Evolutionary conservation across 2,797 vertebrate species (phyloP).

Genomic region (Fratercula arctica): DNA sequence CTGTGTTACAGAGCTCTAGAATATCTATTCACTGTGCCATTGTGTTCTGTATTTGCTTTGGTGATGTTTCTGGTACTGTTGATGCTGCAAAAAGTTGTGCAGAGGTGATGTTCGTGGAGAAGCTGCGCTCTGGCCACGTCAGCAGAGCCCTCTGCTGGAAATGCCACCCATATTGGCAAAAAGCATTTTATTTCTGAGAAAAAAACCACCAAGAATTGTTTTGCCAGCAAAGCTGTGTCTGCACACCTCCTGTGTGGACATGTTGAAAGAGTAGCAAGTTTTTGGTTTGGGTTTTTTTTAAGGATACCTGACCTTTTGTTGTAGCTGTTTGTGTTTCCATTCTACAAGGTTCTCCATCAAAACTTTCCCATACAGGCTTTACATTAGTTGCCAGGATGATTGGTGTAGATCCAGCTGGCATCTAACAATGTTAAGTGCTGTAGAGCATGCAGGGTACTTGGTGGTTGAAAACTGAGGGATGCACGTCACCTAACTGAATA

Average conservation of each 20-base stretch:
- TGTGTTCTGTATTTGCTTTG: neutral
- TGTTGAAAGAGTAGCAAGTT: neutral
- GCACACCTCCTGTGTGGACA: neutral
- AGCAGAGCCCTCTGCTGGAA: conserved; percentile 64
- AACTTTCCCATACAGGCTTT: neutral
- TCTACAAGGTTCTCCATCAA: neutral
- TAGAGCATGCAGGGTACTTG: neutral
- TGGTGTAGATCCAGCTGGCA: neutral
- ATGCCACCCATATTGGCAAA: neutral
- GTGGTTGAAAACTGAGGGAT: neutral
- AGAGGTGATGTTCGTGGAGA: neutral
- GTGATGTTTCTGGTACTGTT: conserved; percentile 13
- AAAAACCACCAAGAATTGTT: neutral
- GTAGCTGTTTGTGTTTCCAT: neutral
- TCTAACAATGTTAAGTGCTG: neutral
- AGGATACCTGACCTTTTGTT: neutral
- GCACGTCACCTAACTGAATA: neutral
- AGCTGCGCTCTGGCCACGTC: neutral
- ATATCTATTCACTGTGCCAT: neutral
- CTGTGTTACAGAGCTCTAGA: neutral
- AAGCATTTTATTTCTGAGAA: neutral
- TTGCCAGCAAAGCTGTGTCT: neutral
- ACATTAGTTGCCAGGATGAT: neutral
- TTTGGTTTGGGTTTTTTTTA: neutral
- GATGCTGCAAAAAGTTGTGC: conserved; percentile 2